Base-by-base conservation (phyloP, 2,113 vertebrate genomes). In the Pteruthius melanotis region DNA sequence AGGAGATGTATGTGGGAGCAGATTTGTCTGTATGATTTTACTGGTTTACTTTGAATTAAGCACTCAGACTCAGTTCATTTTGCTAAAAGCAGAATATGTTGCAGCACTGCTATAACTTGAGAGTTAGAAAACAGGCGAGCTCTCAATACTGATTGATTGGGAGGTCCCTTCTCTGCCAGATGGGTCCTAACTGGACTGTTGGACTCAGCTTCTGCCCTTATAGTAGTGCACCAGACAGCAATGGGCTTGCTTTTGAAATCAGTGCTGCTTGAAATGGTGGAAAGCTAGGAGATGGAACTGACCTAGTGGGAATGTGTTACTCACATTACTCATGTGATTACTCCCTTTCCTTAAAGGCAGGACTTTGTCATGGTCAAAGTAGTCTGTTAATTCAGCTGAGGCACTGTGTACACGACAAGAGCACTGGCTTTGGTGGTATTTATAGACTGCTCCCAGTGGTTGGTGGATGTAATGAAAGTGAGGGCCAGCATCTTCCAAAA, bases 21-120 rank as follows among this genome's bases (percentile, higher is more conserved):
- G 42, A 50, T 74, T 78, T 87, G 63, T 45, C 68, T 49, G 35
- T n/a, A 18, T 75, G 81, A 44, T 70, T 78, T 87, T 84, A 50
- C 64, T 17, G 27, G 33, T 70, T 94, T 83, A 50, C 30, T 93
- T 91, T 81, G 91, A 66, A 63, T 93, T 61, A 85, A 80, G 50
- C 54, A 33, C 28, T 60, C 52, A 31, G 86, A 52, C 45, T 89
- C 13, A 4, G 28, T 64, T 91, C 16, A 5, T 37, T 75, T 84
- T 81, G 33, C 16, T 70, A 47, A 91, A 83, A 83, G 56, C 45
- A 78, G n/a, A 78, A 16, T 14, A 10, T 19, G 15, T 70, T 69
- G 39, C 26, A 61, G 31, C 15, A 24, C 26, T 49, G 28, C 20
- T 95, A 11, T 42, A 63, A 50, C 14, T 21, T 63, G 30, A 89